Evolutionary conservation across 2,888 invertebrate species (phyloP).

Genomic region (Ormyrus rosae): DNA sequence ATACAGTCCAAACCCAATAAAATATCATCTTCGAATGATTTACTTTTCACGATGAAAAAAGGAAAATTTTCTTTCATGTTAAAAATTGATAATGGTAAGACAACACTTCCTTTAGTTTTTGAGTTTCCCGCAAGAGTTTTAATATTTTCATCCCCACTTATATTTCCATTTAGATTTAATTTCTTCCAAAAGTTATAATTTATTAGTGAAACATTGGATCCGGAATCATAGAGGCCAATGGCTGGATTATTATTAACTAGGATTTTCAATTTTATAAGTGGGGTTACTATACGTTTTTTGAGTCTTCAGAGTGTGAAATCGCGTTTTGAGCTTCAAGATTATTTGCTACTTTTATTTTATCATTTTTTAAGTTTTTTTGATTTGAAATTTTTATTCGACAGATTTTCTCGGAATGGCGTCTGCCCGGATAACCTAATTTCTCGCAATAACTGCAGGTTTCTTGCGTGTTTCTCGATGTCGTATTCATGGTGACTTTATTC

Average conservation of each 20-base stretch:
- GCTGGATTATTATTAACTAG: constrained; percentile 49
- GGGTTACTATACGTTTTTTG: constrained; percentile 54
- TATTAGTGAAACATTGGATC: constrained; percentile 29
- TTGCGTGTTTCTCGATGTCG: neutral
- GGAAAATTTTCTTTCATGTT: constrained; percentile 8
- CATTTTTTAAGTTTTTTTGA: constrained; percentile 39
- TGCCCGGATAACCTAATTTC: constrained; percentile 41
- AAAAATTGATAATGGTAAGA: constrained; percentile 8
- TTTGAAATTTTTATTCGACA: constrained; percentile 46
- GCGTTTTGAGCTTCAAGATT: neutral
- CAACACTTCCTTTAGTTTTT: constrained; percentile 46
- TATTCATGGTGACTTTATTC: neutral
- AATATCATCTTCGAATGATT: constrained; percentile 50
- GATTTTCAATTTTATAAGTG: constrained; percentile 56
- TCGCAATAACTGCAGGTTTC: neutral
- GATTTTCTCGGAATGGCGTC: constrained; percentile 45
- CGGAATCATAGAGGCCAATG: constrained; percentile 54
- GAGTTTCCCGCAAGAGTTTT: constrained; percentile 42
- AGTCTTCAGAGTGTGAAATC: constrained; percentile 29
- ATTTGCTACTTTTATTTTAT: constrained; percentile 34
- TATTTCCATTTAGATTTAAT: too few relatives aligned
- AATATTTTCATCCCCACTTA: constrained; percentile 44
- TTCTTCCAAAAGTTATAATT: constrained; percentile 43
- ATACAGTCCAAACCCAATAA: constrained; percentile 54
- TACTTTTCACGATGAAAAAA: too few relatives aligned